phyloP scores from a whole-genome alignment of 2,113 vertebrate genomes.

The Hemiscyllium ocellatum region DNA sequence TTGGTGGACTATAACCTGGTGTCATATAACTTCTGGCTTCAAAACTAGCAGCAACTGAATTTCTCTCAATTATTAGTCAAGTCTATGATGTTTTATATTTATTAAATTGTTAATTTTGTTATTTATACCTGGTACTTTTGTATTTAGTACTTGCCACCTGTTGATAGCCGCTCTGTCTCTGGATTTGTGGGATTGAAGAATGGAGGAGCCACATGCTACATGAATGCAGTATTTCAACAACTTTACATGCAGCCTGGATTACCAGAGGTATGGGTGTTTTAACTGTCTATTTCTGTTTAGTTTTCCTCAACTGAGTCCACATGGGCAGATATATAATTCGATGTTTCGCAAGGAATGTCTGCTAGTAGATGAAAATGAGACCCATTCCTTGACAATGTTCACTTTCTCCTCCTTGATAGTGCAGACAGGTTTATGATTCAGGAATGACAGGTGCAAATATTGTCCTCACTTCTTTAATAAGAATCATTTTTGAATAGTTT shows the following conservation, averaged over 20 bases:
- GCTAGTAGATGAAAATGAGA: not conserved
- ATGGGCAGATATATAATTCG: not conserved
- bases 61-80: not conserved
- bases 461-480: not conserved
- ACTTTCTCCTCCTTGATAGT: not conserved
- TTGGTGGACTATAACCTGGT: no score
- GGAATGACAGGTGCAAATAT: not conserved
- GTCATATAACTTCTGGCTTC: no score
- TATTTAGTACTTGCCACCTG: conserved; percentile 83
- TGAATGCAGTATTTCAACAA: conserved; percentile 98
- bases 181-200: conserved; percentile 96
- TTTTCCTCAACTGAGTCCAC: not conserved
- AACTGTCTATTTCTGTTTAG: not conserved
- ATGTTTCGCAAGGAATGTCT: not conserved
- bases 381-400: not conserved
- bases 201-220: conserved; percentile 94
- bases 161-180: conserved; percentile 86
- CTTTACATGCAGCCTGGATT: conserved; percentile 98
- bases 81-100: not conserved
- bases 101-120: not conserved
- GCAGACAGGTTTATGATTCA: not conserved
- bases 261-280: conserved; percentile 68
- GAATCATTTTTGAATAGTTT: not conserved
- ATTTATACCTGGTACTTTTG: not conserved
- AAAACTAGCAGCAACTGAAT: not conserved